phyloP scores from a whole-genome alignment of 2,888 invertebrate genomes.

The Phytoseiulus persimilis region DNA sequence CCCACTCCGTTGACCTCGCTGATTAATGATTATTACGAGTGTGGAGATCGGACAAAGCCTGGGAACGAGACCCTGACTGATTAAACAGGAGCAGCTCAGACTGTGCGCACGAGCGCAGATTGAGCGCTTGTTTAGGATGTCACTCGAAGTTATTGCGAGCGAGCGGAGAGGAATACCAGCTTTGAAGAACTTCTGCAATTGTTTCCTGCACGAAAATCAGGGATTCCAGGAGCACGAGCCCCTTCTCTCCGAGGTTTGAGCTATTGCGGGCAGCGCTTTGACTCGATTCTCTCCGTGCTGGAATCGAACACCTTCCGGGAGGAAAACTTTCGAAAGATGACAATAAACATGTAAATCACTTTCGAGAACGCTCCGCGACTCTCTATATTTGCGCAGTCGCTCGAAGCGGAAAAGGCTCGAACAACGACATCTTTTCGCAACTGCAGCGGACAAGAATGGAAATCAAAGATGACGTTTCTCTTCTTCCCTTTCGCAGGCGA shows the following conservation, averaged over 20 bases:
- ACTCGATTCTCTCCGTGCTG: too few species aligned
- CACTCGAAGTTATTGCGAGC: neutral
- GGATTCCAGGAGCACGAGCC: too few species aligned
- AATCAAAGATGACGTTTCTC: neutral
- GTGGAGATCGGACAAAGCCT: neutral
- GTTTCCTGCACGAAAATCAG: too few species aligned
- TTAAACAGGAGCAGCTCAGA: neutral
- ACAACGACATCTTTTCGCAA: neutral
- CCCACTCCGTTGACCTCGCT: neutral
- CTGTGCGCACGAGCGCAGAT: neutral
- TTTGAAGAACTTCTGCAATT: too few species aligned
- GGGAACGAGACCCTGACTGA: neutral
- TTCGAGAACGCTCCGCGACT: neutral
- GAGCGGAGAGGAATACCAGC: neutral
- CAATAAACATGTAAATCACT: neutral
- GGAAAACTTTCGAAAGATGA: neutral
- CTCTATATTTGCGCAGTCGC: neutral
- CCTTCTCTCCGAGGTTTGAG: too few species aligned
- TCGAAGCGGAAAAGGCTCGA: neutral
- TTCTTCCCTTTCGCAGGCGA: slow-evolving; percentile 48
- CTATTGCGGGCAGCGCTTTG: too few species aligned
- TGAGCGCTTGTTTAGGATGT: neutral
- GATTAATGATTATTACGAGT: neutral
- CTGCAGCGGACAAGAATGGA: neutral
- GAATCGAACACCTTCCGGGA: neutral